Percentiles rank a stretch among this genome's conserved stretches.
phyloP scores from a whole-genome alignment of 2,113 vertebrate species.

The Hucho hucho region DNA sequence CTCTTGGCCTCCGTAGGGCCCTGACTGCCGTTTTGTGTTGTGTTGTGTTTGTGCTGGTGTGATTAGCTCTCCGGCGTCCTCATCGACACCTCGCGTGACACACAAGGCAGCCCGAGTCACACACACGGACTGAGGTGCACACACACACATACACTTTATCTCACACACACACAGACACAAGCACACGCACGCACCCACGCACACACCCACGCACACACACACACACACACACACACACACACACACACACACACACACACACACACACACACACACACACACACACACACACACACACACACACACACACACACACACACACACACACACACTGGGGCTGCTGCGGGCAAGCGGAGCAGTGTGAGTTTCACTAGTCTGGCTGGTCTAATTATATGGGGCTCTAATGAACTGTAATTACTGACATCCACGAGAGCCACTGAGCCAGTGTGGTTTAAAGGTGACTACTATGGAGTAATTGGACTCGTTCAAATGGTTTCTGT shows the following conservation, averaged over 20 bases:
- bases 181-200: no score
- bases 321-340: constrained; percentile 23
- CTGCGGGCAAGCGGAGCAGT: constrained; percentile 51
- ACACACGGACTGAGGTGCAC: constrained; percentile 4
- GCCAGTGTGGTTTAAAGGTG: constrained; percentile 53
- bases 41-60: constrained; percentile 10
- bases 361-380: constrained; percentile 65
- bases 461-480: constrained; percentile 59
- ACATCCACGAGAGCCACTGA: constrained; percentile 63
- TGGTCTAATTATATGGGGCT: constrained; percentile 69
- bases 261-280: no score
- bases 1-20: no score
- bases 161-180: no score
- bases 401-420: constrained; percentile 77
- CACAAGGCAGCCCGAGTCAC: constrained; percentile 28
- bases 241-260: neutral
- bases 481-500: constrained; percentile 28
- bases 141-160: neutral
- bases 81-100: constrained; percentile 50
- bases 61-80: constrained; percentile 39
- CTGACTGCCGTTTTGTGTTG: no score
- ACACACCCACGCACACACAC: no score
- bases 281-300: no score
- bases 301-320: no score
- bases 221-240: no score